Evolutionary conservation across 2,113 vertebrate genomes (phyloP), one percentile per base, ranked within the genome.

Genomic region (Nycticryphes semicollaris): DNA sequence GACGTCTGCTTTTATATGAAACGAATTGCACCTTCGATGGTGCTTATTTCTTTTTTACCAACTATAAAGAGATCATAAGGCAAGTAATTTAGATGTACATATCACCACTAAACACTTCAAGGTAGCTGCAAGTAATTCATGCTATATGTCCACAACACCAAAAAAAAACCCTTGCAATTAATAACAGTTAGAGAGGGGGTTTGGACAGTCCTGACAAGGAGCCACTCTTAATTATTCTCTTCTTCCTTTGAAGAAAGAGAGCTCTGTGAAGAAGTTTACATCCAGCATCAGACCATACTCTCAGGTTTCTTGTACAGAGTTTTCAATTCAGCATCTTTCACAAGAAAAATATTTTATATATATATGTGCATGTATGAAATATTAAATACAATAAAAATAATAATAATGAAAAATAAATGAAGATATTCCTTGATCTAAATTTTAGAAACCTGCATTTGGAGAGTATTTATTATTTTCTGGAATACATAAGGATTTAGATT

Each of bases 381-480:
- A 72, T 76, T 87, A 67, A 94, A 75, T 60, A 88, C 53, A 84
- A 79, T 51, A 23, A 77, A 95, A 89, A 72, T 37, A 93, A 87
- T 74, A 80, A 80, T 45, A 79, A 92, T 85, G 28, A 96, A 97
- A 85, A 92, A 95, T 95, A 92, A 89, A 93, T 89, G 35, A 95
- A 93, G 20, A 10, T 79, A 56, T 57, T 91, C 67, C 84, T 95
- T 93, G 74, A 93, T 93, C n/a, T 93, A 69, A 73, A 93, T 70
- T 88, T 76, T 81, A 76, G 66, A 87, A 92, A 87, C 60, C 51
- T 89, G 63, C 59, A 83, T 85, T 92, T 73, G 76, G 82, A 66
- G 93, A 97, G 95, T 98, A 97, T 97, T 97, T 97, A 95, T 93
- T 98, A 93, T 97, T 97, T 97, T 93, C 93, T 90, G 91, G 88